Conservation (phyloP, 2,888 invertebrate species). For the Ischnus inquisitorius region DNA sequence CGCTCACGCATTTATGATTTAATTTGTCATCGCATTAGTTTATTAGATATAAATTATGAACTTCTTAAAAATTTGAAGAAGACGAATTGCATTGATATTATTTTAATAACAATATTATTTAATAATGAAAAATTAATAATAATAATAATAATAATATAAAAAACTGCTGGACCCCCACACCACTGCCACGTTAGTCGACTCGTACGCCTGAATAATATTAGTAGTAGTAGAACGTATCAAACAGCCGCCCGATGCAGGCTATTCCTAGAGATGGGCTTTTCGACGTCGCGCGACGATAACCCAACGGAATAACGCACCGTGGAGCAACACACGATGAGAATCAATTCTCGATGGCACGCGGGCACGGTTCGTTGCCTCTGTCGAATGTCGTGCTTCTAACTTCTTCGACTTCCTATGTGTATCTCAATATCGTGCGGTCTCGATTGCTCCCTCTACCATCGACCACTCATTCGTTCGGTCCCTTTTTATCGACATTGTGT, state of each 20-base stretch:
- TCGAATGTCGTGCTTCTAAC: neutral
- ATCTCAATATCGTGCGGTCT: neutral
- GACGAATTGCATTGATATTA: neutral
- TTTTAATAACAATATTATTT: neutral
- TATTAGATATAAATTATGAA: neutral
- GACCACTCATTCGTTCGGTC: conserved; percentile 1
- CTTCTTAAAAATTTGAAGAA: neutral
- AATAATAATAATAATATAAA: conserved; percentile 8
- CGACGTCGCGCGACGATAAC: conserved; percentile 25
- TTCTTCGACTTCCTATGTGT: neutral
- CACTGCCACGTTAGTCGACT: neutral
- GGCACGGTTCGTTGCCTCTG: conserved; percentile 7
- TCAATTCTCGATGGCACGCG: conserved; percentile 31
- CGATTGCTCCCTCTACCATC: conserved; percentile 20
- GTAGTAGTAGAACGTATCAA: neutral
- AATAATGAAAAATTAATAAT: conserved; percentile 6
- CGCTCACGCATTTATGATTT: neutral
- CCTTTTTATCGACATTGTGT: conserved; percentile 17
- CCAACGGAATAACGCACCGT: neutral
- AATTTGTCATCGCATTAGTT: neutral
- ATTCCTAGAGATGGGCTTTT: conserved; percentile 42
- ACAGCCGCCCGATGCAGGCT: conserved; percentile 32
- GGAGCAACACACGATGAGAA: conserved; percentile 26
- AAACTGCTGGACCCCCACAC: conserved; percentile 39
- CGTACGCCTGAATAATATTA: neutral